Base-by-base conservation (phyloP, 2,888 invertebrate genomes). In the Drosophila hamatofila region DNA sequence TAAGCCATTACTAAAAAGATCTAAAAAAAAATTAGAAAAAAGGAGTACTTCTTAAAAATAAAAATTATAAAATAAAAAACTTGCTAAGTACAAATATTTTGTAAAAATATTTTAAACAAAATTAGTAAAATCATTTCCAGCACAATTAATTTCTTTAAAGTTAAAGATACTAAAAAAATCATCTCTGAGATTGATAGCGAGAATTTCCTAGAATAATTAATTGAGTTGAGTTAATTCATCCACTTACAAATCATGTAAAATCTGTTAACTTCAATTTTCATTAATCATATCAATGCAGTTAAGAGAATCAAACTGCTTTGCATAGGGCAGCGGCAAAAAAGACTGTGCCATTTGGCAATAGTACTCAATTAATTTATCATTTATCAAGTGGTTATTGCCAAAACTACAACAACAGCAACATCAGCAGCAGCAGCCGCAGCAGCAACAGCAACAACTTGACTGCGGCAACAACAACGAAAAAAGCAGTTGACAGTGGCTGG, bases 341-440 rank as follows among this genome's bases (percentile, higher is more conserved):
- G 18, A 37, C 46, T 42, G 37, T 56, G 58, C 72, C 70, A 75
- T 86, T 83, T 76, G 80, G 80, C 81, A 88, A 88, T 80, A 75
- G 64, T 71, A 61, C 80, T 83, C 88, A 86, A 88, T 87, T 88
- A 88, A 88, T 86, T 88, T 86, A 80, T 85, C 88, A 86, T 87
- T 87, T 88, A 88, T 87, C 88, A 87, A 88, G 80, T 80, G 83
- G 85, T 73, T 84, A 83, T 72, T 75, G 83, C 84, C 72, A 70
- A 64, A 80, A 63, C 69, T 55, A 52, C 62, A 75, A 54, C 44
- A 62, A 41, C 41, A 75, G 44, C 58, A 69, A 41, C 44, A 55
- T 37, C 62, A 66, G 1, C 57, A 44, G 3, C 55, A 55, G 4
- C 42, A 27, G 5, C 57, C 37, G 8, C 25, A 48, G 44, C 65